phyloP scores from a whole-genome alignment of 2,888 invertebrate genomes.

The Tyria jacobaeae region DNA sequence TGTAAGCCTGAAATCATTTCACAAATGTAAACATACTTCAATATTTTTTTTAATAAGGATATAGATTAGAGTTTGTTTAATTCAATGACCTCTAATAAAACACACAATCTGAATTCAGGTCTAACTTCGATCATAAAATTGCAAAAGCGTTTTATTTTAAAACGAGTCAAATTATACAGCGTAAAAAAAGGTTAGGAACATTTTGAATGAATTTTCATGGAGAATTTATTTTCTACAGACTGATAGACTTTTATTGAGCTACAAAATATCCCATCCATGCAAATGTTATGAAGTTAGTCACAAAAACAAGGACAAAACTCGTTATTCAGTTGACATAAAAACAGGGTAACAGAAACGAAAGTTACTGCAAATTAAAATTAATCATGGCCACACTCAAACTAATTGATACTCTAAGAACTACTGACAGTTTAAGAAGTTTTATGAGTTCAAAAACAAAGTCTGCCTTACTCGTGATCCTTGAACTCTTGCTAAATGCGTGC shows the following conservation, averaged over 20 bases:
- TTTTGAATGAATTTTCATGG: constrained; percentile 12
- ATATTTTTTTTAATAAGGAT: not conserved
- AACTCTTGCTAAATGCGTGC: no score
- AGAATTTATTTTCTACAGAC: constrained; percentile 8
- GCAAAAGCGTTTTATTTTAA: constrained; percentile 7
- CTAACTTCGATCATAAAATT: constrained; percentile 10
- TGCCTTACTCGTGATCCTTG: no score
- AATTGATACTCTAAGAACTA: no score
- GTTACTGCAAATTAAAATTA: no score
- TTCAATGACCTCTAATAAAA: constrained; percentile 7
- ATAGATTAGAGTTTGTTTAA: not conserved
- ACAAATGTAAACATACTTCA: no score
- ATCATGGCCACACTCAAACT: no score
- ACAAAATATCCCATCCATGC: not conserved
- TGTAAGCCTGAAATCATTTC: no score
- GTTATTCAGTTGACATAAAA: not conserved
- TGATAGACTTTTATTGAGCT: constrained; percentile 18
- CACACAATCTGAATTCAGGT: constrained; percentile 3
- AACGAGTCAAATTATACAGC: constrained; percentile 9
- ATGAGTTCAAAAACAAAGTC: no score
- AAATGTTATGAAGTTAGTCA: constrained; percentile 6
- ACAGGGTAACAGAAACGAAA: no score
- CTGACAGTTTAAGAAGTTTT: no score
- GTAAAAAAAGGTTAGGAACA: constrained; percentile 14
- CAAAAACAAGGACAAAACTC: not conserved